Evolutionary conservation across 2,888 invertebrate genomes (phyloP), one percentile per base, ranked within the genome.

Genomic region (Abscondita cerata): DNA sequence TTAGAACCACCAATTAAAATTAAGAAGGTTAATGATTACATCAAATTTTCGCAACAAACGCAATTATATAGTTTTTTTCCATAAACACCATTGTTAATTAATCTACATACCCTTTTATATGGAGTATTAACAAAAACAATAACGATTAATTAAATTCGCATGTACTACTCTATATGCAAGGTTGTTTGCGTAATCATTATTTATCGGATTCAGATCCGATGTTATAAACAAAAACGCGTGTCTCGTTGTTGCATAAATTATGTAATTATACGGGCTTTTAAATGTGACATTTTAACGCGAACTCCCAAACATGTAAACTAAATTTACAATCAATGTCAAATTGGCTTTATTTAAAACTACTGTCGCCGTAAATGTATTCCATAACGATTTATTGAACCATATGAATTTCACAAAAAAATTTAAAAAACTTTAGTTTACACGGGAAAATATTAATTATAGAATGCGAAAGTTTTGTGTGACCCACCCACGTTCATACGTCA

Each of bases 301-400:
- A 44, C 19, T 15, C n/a, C 44, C 44, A 11, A 8, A 44, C 44
- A 19, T 16, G 44, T 18, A 44, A 18, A 19, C 18, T 19, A 16
- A 44, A 19, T 40, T 40, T 40, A 40, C 15, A 40, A 15, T 40
- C 13, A 6, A 13, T 15, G 40, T 40, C 40, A 40, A 40, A 25
- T 25, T 25, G 6, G 25, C 4, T 25, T 25, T 25, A 25, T 25
- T 25, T 25, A 4, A 25, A 25, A 25, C 6, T 25, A 25, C 34
- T 46, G 16, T 19, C 44, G 44, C 36, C 20, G 36, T 41, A 44
- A 58, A 58, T 25, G 52, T 58, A 38, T 36, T 25, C 25, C 36
- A 20, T 46, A 44, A 58, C 46, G 52, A 34, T 52, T 52, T 46
- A 12, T 31, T 40, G 52, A 52, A 16, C 38, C 44, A 50, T 51